phyloP scores from a whole-genome alignment of 2,113 vertebrate genomes.

The Gnathonemus echidnorhynchus region DNA sequence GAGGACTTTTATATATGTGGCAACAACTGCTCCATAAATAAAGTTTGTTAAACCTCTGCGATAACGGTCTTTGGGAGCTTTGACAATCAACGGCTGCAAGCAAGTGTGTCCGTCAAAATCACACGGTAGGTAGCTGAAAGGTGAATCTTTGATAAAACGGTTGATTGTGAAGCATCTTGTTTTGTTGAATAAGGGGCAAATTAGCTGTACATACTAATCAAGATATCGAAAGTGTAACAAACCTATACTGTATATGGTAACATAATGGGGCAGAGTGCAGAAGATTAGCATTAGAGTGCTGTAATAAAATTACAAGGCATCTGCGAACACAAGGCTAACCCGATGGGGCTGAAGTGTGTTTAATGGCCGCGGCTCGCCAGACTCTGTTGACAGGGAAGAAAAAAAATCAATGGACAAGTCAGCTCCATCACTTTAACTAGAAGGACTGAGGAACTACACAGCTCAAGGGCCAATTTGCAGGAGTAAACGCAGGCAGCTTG shows the following conservation, averaged over 20 bases:
- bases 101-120: background rate
- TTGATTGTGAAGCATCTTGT: background rate
- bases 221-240: background rate
- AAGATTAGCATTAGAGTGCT: background rate
- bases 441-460: slow-evolving; percentile 37
- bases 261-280: background rate
- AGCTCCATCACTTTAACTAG: slow-evolving; percentile 70
- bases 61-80: background rate
- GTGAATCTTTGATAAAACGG: background rate
- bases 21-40: background rate
- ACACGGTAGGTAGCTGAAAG: background rate
- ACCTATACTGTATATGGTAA: background rate
- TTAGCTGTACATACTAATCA: background rate
- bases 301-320: background rate
- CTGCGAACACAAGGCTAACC: background rate
- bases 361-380: background rate
- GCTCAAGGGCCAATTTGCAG: slow-evolving; percentile 66
- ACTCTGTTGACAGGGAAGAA: slow-evolving; percentile 33
- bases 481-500: slow-evolving; percentile 48
- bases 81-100: background rate
- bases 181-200: background rate
- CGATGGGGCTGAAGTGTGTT: background rate
- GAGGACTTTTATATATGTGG: background rate
- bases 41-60: background rate
- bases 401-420: slow-evolving; percentile 62